Base-by-base conservation (phyloP, 1,140 invertebrate species). In the Rhagoletis zephyria region DNA sequence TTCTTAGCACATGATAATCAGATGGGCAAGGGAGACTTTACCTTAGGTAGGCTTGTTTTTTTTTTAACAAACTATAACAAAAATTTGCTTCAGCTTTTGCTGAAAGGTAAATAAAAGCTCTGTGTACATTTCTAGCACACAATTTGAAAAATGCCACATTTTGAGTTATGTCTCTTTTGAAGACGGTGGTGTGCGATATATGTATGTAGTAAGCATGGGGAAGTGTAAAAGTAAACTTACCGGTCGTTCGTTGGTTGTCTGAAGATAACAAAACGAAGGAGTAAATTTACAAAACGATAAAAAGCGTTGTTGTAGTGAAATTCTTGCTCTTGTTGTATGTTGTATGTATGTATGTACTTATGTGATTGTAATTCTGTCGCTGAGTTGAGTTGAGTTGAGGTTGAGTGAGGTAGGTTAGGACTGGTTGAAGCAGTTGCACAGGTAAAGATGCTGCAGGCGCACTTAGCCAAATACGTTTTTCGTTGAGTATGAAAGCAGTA, bases 351-450 rank as follows among this genome's bases (percentile, higher is more conserved):
- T 30, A 42, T 1, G 16, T 65, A 40, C 59, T 59, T 7, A 19
- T 85, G 81, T 85, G 81, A 7, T 4, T n/a, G 4, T 60, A 51
- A 30, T 85, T 12, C 40, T 60, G 85, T n/a, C n/a, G 60, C 51
- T 42, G 51, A 5, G 85, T 16, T 63, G 14, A n/a, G 40, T 30
- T 61, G 19, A 10, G 51, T 30, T 14, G 12, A 81, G 51, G 48
- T 67, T 67, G 67, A 30, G 74, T 81, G 74, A 19, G 74, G 74
- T 51, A 81, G 74, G 74, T 81, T 81, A 81, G 74, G 74, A 81
- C 51, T 19, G 10, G n/a, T n/a, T 16, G 61, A 30, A 30, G 48
- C 45, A 42, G 56, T 56, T 74, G 70, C 42, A 16, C 30, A 48
- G 12, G 70, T 42, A 74, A 74, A 16, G 16, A 45, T n/a, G 14